phyloP scores from a whole-genome alignment of 2,797 vertebrate species.

The Acrossocheilus wenchowensis region DNA sequence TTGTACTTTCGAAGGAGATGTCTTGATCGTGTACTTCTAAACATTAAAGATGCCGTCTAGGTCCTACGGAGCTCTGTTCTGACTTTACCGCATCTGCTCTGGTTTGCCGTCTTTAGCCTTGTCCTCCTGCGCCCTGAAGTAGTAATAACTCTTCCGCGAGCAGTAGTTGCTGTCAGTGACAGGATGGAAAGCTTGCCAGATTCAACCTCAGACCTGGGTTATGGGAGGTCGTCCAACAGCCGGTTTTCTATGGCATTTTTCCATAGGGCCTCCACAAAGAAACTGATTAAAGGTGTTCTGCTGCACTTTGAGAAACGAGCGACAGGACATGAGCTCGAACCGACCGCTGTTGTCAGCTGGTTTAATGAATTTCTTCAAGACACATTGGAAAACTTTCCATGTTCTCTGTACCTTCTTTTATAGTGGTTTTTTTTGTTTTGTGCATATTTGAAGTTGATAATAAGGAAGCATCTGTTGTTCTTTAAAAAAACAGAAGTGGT shows the following conservation, averaged over 20 bases:
- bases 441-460: constrained; percentile 15
- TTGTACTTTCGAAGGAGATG: background rate
- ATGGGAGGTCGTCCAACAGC: constrained; percentile 53
- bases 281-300: constrained; percentile 56
- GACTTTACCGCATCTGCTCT: constrained; percentile 47
- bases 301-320: constrained; percentile 37
- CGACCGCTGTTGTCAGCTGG: constrained; percentile 30
- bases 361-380: constrained; percentile 27
- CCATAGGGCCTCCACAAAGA: constrained; percentile 42
- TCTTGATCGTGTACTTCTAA: constrained; percentile 21
- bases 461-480: constrained; percentile 5
- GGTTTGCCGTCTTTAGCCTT: constrained; percentile 36
- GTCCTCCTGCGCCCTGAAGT: constrained; percentile 28
- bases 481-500: background rate
- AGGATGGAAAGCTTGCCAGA: constrained; percentile 55
- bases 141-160: constrained; percentile 52
- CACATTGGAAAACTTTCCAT: background rate
- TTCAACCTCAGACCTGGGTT: constrained; percentile 53
- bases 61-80: constrained; percentile 33
- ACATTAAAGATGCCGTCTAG: constrained; percentile 20
- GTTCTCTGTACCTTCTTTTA: constrained; percentile 13
- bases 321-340: constrained; percentile 6
- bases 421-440: background rate
- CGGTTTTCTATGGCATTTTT: constrained; percentile 51
- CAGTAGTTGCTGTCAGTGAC: constrained; percentile 50